Base-by-base conservation (phyloP, 2,113 vertebrate species). In the Rhegmatorhina hoffmannsi region DNA sequence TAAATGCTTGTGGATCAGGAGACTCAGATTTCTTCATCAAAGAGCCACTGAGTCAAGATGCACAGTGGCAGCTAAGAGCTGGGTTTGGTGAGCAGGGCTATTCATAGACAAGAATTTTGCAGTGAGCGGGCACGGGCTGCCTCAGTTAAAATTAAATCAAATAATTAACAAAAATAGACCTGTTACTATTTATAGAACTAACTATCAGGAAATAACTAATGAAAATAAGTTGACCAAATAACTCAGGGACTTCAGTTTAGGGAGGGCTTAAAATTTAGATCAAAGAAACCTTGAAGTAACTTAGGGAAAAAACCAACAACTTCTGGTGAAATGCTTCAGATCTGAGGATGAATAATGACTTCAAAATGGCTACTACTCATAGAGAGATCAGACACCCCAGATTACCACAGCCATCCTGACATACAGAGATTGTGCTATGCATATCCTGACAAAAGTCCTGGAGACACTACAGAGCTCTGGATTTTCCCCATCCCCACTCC, bases 121-220 rank as follows among this genome's bases (percentile, higher is more conserved):
- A 88, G 34, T 49, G 59, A 90, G 46, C 3, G 4, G 55, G 47
- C 6, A 43, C n/a, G 55, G 74, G 33, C 59, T 80, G 38, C 43
- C 55, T 90, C 76, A 66, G 55, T 69, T 84, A 92, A 93, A 94
- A 83, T 80, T 76, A 90, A 80, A 94, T 77, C 83, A 77, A 92
- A 96, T 85, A 84, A 78, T 75, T 67, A 84, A 87, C 52, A 86
- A 81, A 94, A 94, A 77, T 55, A 92, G 59, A 81, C 8, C 16
- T 53, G 75, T 67, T 90, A 34, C 68, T 96, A 62, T 90, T 92
- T 84, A 73, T 92, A 86, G 63, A 86, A 67, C 74, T 63, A 84
- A 63, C n/a, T 77, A 90, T 34, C n/a, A 87, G 56, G 78, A 92
- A 90, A 94, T 21, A 88, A 33, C 33, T 46, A 86, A 20, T 81